Evolutionary conservation across 2,797 vertebrate species (phyloP), one percentile per base, ranked within the genome.

Genomic region (Yasuhikotakia modesta): DNA sequence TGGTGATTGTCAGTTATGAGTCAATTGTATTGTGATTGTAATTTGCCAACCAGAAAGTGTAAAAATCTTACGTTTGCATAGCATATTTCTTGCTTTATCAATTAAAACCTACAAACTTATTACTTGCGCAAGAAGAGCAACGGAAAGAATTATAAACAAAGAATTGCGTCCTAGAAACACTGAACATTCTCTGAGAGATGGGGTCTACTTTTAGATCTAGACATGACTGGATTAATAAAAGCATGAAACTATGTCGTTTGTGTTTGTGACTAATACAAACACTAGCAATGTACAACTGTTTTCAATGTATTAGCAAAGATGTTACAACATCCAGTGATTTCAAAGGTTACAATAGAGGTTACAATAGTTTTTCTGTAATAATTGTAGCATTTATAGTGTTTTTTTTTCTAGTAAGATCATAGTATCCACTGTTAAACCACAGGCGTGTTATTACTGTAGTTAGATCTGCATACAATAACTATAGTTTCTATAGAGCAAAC

Each of bases 141-240:
- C 57, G 50, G 43, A 67, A 66, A 57, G 19, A 66, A 35, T 66
- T 35, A 19, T 73, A 50, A 68, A 57, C 39, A 66, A 73, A 53
- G 43, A 27, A 3, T 46, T 67, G 27, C 53, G 14, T 45, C 52
- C 35, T 71, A 43, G 67, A 70, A 72, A 58, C 21, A 63, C 58
- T 53, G 21, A 16, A 53, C 10, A 6, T 53, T 71, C 68, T 71
- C 48, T n/a, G 60, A 65, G 66, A 64, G 79, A 69, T 24, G 39
- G 63, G 57, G 65, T 66, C 58, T 76, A 55, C 46, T 78, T 66
- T 64, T 70, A 78, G 21, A 64, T 53, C 46, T 53, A 12, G 66
- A 70, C 32, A 70, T 14, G 1, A 13, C 19, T 70, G 68, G 7
- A 48, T 46, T 30, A 46, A 60, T 60, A 5, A 32, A 57, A 43